phyloP scores from a whole-genome alignment of 2,888 invertebrate genomes.

The Andrena chrysosceles region DNA sequence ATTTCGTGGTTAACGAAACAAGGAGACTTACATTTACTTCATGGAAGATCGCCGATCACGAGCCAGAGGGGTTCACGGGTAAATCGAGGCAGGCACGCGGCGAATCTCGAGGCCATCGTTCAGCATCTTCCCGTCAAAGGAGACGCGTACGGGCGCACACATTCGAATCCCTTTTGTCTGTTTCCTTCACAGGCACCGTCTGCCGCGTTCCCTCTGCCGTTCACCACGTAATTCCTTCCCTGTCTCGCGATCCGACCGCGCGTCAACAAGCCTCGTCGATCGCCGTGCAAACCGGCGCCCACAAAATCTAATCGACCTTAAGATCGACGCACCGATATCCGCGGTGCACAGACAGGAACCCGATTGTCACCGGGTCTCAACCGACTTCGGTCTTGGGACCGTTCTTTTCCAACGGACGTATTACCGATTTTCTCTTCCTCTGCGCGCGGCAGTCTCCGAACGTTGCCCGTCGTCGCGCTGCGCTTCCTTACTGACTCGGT shows the following conservation, averaged over 20 bases:
- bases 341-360: conserved; percentile 20
- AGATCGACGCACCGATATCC: conserved; percentile 58
- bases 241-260: background rate
- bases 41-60: background rate
- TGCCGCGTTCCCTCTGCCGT: background rate
- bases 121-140: conserved; percentile 33
- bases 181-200: background rate
- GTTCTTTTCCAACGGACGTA: too few relatives aligned
- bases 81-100: conserved; percentile 5
- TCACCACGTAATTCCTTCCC: background rate
- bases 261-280: conserved; percentile 25
- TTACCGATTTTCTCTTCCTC: background rate
- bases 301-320: conserved; percentile 72
- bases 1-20: background rate
- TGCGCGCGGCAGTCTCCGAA: background rate
- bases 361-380: too few relatives aligned
- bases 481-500: conserved; percentile 9
- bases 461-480: background rate
- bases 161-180: conserved; percentile 46
- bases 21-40: conserved; percentile 15
- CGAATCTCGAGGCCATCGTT: background rate
- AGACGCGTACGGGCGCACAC: conserved; percentile 17
- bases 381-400: too few relatives aligned
- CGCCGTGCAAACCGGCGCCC: conserved; percentile 27
- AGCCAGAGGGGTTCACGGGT: background rate